Evolutionary conservation across 2,888 invertebrate species (phyloP), one percentile per base, ranked within the genome.

Genomic region (Seladonia tumulorum): DNA sequence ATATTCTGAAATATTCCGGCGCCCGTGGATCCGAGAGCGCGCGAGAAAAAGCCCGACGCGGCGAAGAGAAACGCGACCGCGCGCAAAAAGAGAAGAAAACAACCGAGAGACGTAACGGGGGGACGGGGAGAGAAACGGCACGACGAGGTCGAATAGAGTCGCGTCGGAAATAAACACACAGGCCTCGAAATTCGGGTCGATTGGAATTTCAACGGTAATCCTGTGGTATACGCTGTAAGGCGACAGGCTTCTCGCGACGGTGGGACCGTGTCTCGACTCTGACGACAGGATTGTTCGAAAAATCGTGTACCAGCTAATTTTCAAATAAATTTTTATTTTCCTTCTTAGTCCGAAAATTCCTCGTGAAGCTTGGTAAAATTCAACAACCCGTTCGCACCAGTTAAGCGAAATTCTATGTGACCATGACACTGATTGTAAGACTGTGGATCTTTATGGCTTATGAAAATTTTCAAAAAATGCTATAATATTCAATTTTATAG

Each of bases 1-100:
- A 92, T 92, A 93, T 93, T 92, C 90, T 87, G 89, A 93, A 90
- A 92, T 91, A 92, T 93, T 91, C 89, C 63, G 63, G 63, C 72
- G 68, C 81, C 81, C 72, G 81, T 73, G 81, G 80, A 35, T 79
- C 76, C 78, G 74, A 68, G 74, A 68, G 39, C 16, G 71, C 18
- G n/a, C 70, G 25, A 60, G 25, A 60, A 39, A 39, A 57, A 35
- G 49, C 68, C 49, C 18, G 63, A 29, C 25, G 35, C 68, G 47
- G 60, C 57, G 45, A 66, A 66, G 63, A 63, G 49, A 45, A 29
- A 25, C 29, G 29, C 45, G 16, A 16, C 66, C 53, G 81, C 29
- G 79, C 82, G 39, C n/a, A n/a, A 47, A 47, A 29, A 74, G 66
- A 49, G 53, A 73, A 60, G 63, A 71, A 72, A 39, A 39, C 68